phyloP scores from a whole-genome alignment of 2,113 vertebrate genomes.

The Uropsilus gracilis region DNA sequence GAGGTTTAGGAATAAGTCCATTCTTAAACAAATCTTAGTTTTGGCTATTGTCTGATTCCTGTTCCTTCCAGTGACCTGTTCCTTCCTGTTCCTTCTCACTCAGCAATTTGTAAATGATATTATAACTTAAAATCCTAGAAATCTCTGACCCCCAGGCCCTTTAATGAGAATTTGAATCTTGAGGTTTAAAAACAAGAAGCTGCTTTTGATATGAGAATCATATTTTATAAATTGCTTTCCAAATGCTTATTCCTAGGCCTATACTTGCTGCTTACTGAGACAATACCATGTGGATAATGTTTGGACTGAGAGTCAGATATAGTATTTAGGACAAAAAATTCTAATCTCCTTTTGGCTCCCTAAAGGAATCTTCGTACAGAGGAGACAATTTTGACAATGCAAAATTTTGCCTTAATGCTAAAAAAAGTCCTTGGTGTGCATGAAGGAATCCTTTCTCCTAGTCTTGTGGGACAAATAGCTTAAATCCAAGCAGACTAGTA shows the following conservation, averaged over 20 bases:
- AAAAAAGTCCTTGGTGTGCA: background rate
- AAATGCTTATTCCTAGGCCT: background rate
- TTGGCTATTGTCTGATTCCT: background rate
- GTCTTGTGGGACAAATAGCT: background rate
- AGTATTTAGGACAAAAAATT: background rate
- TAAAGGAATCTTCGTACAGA: background rate
- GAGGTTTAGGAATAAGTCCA: background rate
- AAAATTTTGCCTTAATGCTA: conserved; percentile 21
- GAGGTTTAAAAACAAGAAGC: background rate
- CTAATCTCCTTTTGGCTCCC: background rate
- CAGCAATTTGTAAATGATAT: background rate
- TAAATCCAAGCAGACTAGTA: background rate
- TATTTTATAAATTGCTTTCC: background rate
- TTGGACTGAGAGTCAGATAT: background rate
- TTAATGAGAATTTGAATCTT: background rate
- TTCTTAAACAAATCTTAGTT: background rate
- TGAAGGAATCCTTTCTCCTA: background rate
- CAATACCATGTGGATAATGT: background rate
- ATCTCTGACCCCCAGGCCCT: background rate
- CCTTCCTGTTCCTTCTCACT: background rate
- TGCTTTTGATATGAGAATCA: background rate
- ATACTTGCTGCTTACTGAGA: background rate
- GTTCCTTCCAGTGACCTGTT: background rate
- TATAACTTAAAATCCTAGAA: background rate
- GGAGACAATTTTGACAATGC: background rate